These are phyloP conservation scores for Parthenolecanium corni DNA, from an alignment of 2,888 invertebrate species.

Conservation along the genomic window DNA sequence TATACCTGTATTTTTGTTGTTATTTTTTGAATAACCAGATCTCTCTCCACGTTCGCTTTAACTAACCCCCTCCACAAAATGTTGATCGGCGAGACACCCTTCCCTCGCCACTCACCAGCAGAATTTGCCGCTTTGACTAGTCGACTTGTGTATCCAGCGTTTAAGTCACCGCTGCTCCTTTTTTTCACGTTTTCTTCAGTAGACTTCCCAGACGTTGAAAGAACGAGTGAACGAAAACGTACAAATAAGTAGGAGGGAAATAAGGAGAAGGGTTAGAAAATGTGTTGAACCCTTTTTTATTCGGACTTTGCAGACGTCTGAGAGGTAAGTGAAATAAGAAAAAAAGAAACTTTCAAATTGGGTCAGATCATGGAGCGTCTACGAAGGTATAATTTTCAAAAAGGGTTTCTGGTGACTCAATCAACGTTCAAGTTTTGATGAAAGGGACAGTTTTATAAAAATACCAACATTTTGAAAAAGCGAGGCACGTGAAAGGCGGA, in stretches of 20 bases:
- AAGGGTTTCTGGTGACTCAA: too few relatives aligned
- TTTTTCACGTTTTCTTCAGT: background rate
- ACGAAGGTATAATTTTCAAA: background rate
- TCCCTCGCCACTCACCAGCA: background rate
- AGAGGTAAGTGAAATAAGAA: too few relatives aligned
- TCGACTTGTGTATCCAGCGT: constrained; percentile 23
- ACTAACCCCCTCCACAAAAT: constrained; percentile 4
- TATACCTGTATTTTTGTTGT: constrained; percentile 17
- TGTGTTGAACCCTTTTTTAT: too few relatives aligned
- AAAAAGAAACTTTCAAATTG: background rate
- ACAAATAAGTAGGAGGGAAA: background rate
- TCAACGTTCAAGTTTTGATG: too few relatives aligned
- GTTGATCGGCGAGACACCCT: constrained; percentile 21
- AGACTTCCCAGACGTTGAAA: background rate
- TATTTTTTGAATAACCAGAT: constrained; percentile 17
- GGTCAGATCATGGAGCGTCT: background rate
- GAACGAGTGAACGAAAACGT: background rate
- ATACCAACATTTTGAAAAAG: too few relatives aligned
- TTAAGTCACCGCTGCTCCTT: constrained; percentile 22
- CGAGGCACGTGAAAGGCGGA: too few relatives aligned
- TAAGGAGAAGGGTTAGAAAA: too few relatives aligned
- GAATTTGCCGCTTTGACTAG: constrained; percentile 11
- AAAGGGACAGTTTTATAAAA: background rate
- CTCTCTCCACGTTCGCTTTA: background rate
- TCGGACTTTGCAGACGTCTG: background rate